A percentile compares a stretch with the other conserved stretches of the same genome.
These are phyloP conservation scores for Drosophila miranda DNA, from an alignment of 1,140 invertebrate genomes.

Conservation along the genomic window DNA sequence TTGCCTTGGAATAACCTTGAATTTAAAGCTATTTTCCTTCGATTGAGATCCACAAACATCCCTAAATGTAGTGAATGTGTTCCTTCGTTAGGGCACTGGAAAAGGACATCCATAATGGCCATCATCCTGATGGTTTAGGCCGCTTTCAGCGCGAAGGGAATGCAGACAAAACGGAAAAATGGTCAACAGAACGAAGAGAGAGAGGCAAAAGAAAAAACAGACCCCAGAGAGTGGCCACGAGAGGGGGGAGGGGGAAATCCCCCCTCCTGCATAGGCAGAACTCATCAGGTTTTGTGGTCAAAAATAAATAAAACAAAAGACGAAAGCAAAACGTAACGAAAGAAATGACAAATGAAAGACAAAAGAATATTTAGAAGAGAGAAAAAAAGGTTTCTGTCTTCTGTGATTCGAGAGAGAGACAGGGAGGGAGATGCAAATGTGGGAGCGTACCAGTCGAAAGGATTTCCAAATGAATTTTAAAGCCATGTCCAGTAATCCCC, in stretches of 20 bases:
- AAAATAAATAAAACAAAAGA: slow-evolving; percentile 7
- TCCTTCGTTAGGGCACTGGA: background rate
- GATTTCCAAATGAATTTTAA: slow-evolving; percentile 34
- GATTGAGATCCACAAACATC: too few species aligned
- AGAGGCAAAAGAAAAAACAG: slow-evolving; percentile 28
- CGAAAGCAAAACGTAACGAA: slow-evolving; percentile 7
- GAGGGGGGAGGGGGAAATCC: background rate
- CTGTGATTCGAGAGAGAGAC: background rate
- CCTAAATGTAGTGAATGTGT: too few species aligned
- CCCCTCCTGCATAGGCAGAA: background rate
- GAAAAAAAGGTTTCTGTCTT: slow-evolving; percentile 1
- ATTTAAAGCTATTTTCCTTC: too few species aligned
- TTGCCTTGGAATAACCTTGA: background rate
- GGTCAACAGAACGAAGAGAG: slow-evolving; percentile 11
- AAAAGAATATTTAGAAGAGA: slow-evolving; percentile 13
- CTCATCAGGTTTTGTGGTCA: background rate
- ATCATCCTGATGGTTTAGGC: slow-evolving; percentile 5
- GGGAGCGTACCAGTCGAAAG: slow-evolving; percentile 18
- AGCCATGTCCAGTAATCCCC: background rate
- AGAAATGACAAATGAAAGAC: slow-evolving; percentile 38
- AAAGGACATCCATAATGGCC: slow-evolving; percentile 20
- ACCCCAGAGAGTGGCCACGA: background rate
- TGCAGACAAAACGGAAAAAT: slow-evolving; percentile 5
- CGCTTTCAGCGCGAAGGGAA: background rate
- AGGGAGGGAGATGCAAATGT: slow-evolving; percentile 25